Evolutionary conservation across 2,113 vertebrate species (phyloP).

Genomic region (Oryzias javanicus): DNA sequence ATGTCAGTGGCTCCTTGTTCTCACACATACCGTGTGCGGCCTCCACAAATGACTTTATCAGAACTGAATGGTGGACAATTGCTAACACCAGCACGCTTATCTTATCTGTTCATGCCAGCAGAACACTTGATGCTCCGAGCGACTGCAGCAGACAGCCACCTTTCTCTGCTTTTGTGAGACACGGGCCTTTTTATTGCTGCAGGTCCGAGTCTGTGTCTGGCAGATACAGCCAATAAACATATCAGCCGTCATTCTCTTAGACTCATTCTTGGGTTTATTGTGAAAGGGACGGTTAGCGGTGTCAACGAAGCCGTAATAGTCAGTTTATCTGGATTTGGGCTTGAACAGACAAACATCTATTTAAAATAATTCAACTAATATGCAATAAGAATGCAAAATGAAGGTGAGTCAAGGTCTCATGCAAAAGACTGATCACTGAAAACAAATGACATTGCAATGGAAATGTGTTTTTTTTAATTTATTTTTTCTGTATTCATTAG

Average conservation of each 20-base stretch:
- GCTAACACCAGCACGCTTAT: slow-evolving; percentile 28
- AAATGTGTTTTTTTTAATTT: too few relatives aligned
- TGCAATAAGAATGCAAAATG: slow-evolving; percentile 44
- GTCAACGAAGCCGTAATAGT: slow-evolving; percentile 48
- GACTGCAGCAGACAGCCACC: slow-evolving; percentile 31
- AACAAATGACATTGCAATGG: too few relatives aligned
- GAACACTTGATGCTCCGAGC: slow-evolving; percentile 25
- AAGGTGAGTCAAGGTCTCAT: slow-evolving; percentile 37
- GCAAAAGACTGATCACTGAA: slow-evolving; percentile 6
- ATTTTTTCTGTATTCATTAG: too few relatives aligned
- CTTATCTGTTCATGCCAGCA: slow-evolving; percentile 70
- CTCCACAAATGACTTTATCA: slow-evolving; percentile 45
- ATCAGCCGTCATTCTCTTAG: slow-evolving; percentile 66
- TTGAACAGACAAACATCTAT: slow-evolving; percentile 57
- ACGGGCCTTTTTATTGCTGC: slow-evolving; percentile 65
- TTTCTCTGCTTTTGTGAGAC: slow-evolving; percentile 43
- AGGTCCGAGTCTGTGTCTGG: slow-evolving; percentile 64
- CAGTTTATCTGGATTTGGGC: slow-evolving; percentile 65
- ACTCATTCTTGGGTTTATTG: slow-evolving; percentile 62
- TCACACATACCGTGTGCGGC: slow-evolving; percentile 29
- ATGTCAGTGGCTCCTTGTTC: slow-evolving; percentile 27
- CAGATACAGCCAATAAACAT: slow-evolving; percentile 77
- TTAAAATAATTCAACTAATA: slow-evolving; percentile 46
- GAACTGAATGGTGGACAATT: slow-evolving; percentile 24
- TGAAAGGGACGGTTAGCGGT: slow-evolving; percentile 41